Percentiles rank a stretch among this genome's conserved stretches.
These are phyloP conservation scores for Rallus limicola DNA, from an alignment of 2,113 vertebrate species.

Conservation along the genomic window DNA sequence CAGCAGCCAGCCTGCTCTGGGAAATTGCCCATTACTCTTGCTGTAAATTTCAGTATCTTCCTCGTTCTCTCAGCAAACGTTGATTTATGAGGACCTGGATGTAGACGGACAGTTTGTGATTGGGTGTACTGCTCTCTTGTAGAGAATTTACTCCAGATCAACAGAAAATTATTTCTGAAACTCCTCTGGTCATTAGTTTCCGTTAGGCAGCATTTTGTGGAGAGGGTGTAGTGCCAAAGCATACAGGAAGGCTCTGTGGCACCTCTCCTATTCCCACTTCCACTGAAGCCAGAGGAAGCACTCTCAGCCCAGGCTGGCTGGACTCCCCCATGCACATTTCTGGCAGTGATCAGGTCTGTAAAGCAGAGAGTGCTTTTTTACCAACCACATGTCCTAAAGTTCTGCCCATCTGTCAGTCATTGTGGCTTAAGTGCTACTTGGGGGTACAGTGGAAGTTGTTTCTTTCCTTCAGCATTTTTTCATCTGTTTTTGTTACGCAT, in stretches of 20 bases:
- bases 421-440: background rate
- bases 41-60: constrained; percentile 68
- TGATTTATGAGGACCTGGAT: constrained; percentile 84
- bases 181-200: constrained; percentile 77
- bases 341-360: background rate
- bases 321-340: fast-evolving
- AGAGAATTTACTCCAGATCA: constrained; percentile 82
- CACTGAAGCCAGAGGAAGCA: background rate
- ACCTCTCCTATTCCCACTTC: background rate
- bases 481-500: background rate
- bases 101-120: constrained; percentile 81
- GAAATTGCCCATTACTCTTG: constrained; percentile 64
- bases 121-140: constrained; percentile 76
- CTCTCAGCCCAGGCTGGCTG: background rate
- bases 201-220: constrained; percentile 40
- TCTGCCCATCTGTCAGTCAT: background rate
- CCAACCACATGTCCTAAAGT: background rate
- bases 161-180: constrained; percentile 83
- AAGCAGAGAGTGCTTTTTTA: background rate
- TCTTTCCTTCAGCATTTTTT: background rate
- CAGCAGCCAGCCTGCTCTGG: background rate
- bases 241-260: background rate
- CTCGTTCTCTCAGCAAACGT: constrained; percentile 64
- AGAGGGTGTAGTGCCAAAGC: background rate
- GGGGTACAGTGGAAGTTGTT: background rate